Evolutionary conservation across 1,140 invertebrate species (phyloP), one percentile per base, ranked within the genome.

Genomic region (Micrasema longulum): DNA sequence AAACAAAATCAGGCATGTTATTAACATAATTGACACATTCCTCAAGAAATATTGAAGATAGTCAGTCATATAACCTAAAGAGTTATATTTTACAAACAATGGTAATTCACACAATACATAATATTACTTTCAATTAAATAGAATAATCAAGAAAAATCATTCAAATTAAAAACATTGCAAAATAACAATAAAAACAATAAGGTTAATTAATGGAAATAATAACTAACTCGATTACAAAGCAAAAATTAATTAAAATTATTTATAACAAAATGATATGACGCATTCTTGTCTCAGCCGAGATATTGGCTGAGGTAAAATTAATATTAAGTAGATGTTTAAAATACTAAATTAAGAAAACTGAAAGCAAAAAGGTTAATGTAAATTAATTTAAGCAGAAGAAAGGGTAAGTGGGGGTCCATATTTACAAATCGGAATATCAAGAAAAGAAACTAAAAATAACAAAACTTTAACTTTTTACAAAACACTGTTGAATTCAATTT

Each of bases 261-360:
- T 79, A 83, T 81, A 84, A 84, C 81, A 80, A 85, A 85, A 85
- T 85, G 84, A 85, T 85, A 85, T 85, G 84, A 85, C 81, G 80
- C 78, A 85, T 85, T 85, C 84, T 85, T 85, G 84, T 83, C 64
- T 69, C 43, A 16, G 12, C 63, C 41, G 20, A 64, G 68, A 11
- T 47, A 1, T 60, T 14, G 35, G 48, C 10, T 47, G 72, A 64
- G 35, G 57, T 75, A 45, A 60, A 55, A 75, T 65, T 52, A 43
- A 63, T 14, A 62, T 62, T 62, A 69, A 18, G 22, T 20, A 50
- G 35, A 23, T 69, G 12, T n/a, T 41, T 70, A 63, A 60, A 57
- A 35, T 0, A 52, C n/a, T 35, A 31, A 52, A 66, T 11, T 14
- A 66, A 52, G 3, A 35, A 35, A 63, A 36, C 1, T 48, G 1